Percentiles rank a stretch among this genome's conserved stretches.
These are phyloP conservation scores for Boleophthalmus pectinirostris DNA, from an alignment of 2,113 vertebrate species.

Conservation along the genomic window DNA sequence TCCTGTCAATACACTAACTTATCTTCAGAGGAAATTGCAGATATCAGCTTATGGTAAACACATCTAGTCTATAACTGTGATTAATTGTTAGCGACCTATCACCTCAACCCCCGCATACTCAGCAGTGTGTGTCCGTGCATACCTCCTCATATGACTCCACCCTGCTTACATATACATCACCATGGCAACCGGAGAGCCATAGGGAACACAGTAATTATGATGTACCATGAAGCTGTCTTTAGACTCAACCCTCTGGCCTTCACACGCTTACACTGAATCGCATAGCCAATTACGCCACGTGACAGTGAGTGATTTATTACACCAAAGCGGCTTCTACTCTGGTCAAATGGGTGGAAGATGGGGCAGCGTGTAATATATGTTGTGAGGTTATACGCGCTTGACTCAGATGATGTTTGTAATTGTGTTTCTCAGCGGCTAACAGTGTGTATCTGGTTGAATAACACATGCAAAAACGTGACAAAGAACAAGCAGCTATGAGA, in stretches of 20 bases:
- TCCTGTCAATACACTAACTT: neutral
- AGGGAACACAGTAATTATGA: conserved; percentile 75
- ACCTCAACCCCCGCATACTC: conserved; percentile 14
- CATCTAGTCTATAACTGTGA: conserved; percentile 44
- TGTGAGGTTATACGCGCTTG: conserved; percentile 33
- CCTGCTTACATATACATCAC: conserved; percentile 51
- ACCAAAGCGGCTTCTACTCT: conserved; percentile 13
- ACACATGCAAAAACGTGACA: conserved; percentile 5
- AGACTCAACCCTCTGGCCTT: conserved; percentile 55
- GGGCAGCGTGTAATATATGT: neutral
- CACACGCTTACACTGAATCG: conserved; percentile 60
- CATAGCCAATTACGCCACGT: conserved; percentile 65
- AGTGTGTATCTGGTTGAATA: conserved; percentile 14
- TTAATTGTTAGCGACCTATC: conserved; percentile 47
- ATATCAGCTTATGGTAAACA: conserved; percentile 22
- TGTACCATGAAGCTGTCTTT: conserved; percentile 63
- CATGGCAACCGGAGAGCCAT: conserved; percentile 61
- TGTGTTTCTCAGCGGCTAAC: conserved; percentile 12
- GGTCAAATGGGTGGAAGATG: neutral
- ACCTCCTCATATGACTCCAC: conserved; percentile 17
- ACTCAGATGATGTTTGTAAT: conserved; percentile 9
- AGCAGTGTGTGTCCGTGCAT: neutral
- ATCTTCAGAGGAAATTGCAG: conserved; percentile 33
- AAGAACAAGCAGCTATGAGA: conserved; percentile 2
- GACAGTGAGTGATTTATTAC: conserved; percentile 70